Evolutionary conservation across 2,113 vertebrate species (phyloP).

Genomic region (Oncorhynchus kisutch): DNA sequence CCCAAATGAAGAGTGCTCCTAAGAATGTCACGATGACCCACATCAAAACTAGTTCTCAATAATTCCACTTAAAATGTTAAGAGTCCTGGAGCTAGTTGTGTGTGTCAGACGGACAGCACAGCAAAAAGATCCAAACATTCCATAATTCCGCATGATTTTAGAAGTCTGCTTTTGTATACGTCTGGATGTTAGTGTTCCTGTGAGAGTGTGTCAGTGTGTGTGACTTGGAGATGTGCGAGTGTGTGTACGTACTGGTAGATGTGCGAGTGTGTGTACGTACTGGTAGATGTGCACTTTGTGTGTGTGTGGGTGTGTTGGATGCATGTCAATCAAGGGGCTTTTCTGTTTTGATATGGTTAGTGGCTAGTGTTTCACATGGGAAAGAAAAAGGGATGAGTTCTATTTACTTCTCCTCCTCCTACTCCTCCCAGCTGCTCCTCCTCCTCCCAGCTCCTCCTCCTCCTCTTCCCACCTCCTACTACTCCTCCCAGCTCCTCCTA

Average conservation of each 20-base stretch:
- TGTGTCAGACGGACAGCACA: conserved; percentile 27
- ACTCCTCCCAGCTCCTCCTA: not conserved
- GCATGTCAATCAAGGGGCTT: conserved; percentile 3
- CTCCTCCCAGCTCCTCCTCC: not conserved
- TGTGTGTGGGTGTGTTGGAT: conserved; percentile 7
- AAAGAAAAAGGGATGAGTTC: conserved; percentile 22
- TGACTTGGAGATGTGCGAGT: conserved; percentile 17
- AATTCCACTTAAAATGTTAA: conserved; percentile 33
- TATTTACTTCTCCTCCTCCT: not conserved
- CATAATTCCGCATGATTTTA: conserved; percentile 64
- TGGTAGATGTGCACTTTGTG: conserved; percentile 13
- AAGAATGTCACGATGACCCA: conserved; percentile 1
- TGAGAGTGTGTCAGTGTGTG: conserved; percentile 40
- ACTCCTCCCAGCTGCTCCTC: not conserved
- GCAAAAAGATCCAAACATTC: conserved; percentile 60
- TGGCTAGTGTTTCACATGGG: conserved; percentile 39
- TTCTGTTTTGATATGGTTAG: conserved; percentile 40
- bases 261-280: conserved; percentile 6
- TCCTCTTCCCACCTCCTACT: too few relatives aligned
- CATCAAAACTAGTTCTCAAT: conserved; percentile 31
- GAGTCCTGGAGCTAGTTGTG: conserved; percentile 25
- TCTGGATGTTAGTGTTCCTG: conserved; percentile 59
- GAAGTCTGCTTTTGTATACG: conserved; percentile 58
- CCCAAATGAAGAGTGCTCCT: not conserved
- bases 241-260: not conserved